Conservation (phyloP, 1,140 invertebrate species). For the Ptiloglossa arizonensis region DNA sequence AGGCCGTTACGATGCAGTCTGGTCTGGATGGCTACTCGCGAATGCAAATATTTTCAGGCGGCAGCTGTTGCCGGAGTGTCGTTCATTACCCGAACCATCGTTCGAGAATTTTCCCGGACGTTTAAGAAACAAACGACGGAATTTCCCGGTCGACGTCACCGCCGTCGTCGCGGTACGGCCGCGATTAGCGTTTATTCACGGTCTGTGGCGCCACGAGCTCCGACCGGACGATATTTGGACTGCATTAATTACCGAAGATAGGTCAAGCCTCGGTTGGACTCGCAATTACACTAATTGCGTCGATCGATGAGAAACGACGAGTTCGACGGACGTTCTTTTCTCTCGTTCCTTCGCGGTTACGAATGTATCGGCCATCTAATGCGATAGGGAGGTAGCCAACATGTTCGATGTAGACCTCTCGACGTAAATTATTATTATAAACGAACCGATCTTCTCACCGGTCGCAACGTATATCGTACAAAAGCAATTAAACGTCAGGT, state of each 20-base stretch:
- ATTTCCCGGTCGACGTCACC: too few relatives aligned
- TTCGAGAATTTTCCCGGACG: not conserved
- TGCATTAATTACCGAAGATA: constrained; percentile 22
- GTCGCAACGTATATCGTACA: too few relatives aligned
- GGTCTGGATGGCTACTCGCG: not conserved
- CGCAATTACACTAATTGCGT: constrained; percentile 27
- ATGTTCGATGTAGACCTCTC: too few relatives aligned
- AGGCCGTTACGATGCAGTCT: too few relatives aligned
- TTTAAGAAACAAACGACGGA: not conserved
- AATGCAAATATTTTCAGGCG: constrained; percentile 17
- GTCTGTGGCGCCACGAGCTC: too few relatives aligned
- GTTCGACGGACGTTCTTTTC: not conserved
- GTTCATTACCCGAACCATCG: constrained; percentile 18
- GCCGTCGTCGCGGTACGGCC: constrained; percentile 1
- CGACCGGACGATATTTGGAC: not conserved
- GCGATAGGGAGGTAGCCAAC: too few relatives aligned
- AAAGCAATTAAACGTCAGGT: too few relatives aligned
- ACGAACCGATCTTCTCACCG: too few relatives aligned
- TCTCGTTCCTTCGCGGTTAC: not conserved
- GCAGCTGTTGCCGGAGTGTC: constrained; percentile 38
- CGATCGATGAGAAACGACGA: constrained; percentile 4
- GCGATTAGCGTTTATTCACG: constrained; percentile 32
- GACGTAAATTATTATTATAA: too few relatives aligned
- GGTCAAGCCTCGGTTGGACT: constrained; percentile 19
- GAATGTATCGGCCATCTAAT: too few relatives aligned